Evolutionary conservation across 2,797 vertebrate species (phyloP).

Genomic region (Rhinophrynus dorsalis): DNA sequence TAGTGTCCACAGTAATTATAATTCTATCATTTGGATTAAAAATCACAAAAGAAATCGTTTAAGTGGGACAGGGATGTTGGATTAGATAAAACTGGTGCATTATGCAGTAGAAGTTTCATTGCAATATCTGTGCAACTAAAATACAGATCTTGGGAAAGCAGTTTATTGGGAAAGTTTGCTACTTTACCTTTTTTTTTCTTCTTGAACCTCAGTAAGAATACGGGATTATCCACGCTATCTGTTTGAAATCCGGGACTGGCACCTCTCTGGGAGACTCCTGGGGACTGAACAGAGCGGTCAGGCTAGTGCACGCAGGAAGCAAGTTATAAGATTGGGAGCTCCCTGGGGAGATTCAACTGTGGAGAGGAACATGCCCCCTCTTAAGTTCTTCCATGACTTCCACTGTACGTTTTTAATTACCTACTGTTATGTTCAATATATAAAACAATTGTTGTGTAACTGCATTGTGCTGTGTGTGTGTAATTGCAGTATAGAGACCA

Average conservation of each 20-base stretch:
- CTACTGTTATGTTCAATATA: neutral
- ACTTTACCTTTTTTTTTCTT: neutral
- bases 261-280: slow-evolving; percentile 84
- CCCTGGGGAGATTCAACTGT: slow-evolving; percentile 88
- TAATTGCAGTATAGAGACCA: no score
- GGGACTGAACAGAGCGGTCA: slow-evolving; percentile 90
- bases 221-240: slow-evolving; percentile 95
- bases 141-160: no score
- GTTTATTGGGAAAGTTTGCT: no score
- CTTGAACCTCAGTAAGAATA: slow-evolving; percentile 80
- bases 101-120: no score
- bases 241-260: slow-evolving; percentile 95
- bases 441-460: neutral
- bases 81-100: no score
- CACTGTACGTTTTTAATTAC: slow-evolving; percentile 77
- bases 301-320: slow-evolving; percentile 80
- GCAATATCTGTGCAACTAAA: no score
- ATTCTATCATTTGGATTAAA: no score
- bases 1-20: no score
- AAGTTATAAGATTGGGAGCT: slow-evolving; percentile 78
- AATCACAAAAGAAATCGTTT: no score
- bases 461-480: neutral
- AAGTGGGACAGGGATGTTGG: no score
- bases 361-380: slow-evolving; percentile 92
- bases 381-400: slow-evolving; percentile 96